phyloP scores from a whole-genome alignment of 2,888 invertebrate species.

The Agrochola lota region DNA sequence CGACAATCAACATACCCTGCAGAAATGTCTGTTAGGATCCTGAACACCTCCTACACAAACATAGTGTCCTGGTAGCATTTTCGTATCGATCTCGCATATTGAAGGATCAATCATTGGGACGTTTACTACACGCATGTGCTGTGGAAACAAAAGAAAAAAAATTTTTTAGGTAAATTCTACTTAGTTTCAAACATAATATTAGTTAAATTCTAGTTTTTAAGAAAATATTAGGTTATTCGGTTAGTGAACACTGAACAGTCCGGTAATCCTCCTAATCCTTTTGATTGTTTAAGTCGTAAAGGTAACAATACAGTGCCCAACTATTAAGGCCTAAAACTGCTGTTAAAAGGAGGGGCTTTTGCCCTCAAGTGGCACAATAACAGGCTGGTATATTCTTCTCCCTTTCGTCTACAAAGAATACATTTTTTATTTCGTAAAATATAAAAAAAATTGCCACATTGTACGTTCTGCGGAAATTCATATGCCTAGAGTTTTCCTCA shows the following conservation, averaged over 20 bases:
- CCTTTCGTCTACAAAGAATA: neutral
- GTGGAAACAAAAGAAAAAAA: slow-evolving; percentile 51
- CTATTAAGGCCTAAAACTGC: too few relatives aligned
- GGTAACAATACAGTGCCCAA: neutral
- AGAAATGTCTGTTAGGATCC: slow-evolving; percentile 85
- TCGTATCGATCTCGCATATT: slow-evolving; percentile 82
- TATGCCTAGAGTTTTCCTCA: slow-evolving; percentile 31
- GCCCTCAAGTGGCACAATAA: neutral
- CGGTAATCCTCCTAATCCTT: neutral
- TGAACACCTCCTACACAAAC: slow-evolving; percentile 85
- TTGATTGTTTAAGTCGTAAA: neutral
- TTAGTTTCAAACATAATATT: neutral
- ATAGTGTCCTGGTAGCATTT: slow-evolving; percentile 81
- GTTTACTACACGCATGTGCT: slow-evolving; percentile 86
- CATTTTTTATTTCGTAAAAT: slow-evolving; percentile 25
- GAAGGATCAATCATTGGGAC: slow-evolving; percentile 81
- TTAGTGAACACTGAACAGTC: neutral
- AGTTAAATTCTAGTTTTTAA: neutral
- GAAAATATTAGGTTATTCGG: neutral
- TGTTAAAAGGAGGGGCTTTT: neutral
- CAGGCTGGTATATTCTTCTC: neutral
- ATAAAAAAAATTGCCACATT: slow-evolving; percentile 24
- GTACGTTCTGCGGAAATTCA: slow-evolving; percentile 32
- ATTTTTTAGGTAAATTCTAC: neutral
- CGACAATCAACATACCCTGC: slow-evolving; percentile 77